These are phyloP conservation scores for Neostethus bicornis DNA, from an alignment of 2,797 vertebrate genomes.

Conservation along the genomic window DNA sequence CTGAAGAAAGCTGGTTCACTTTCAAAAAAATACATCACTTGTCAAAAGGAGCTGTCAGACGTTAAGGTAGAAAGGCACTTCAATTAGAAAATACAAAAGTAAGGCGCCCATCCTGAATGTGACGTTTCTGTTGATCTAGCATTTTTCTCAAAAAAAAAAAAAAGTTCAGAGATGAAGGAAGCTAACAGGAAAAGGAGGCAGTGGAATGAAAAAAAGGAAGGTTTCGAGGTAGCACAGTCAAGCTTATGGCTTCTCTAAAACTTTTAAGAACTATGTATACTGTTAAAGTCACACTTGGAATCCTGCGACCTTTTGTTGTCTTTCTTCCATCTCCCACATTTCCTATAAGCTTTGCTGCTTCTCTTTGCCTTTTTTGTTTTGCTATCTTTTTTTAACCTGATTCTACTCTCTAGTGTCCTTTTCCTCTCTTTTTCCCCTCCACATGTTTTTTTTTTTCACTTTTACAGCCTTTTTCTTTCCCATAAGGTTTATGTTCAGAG, in stretches of 20 bases:
- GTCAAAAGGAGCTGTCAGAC: conserved; percentile 78
- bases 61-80: conserved; percentile 76
- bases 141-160: conserved; percentile 63
- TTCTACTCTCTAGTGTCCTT: conserved; percentile 3
- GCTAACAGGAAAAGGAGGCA: conserved; percentile 4
- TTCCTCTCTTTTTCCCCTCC: not conserved
- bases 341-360: conserved; percentile 2
- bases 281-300: not conserved
- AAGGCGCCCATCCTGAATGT: conserved; percentile 67
- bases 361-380: not conserved
- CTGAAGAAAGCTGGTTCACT: conserved; percentile 75
- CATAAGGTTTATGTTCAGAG: conserved; percentile 64
- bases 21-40: conserved; percentile 78
- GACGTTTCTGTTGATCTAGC: conserved; percentile 77
- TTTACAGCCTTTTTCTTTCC: conserved; percentile 27
- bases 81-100: conserved; percentile 76
- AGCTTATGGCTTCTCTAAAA: conserved; percentile 1
- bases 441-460: conserved; percentile 6
- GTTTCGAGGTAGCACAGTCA: conserved; percentile 10
- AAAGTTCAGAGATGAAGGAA: conserved; percentile 36
- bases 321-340: conserved; percentile 8
- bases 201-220: conserved; percentile 1
- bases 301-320: not conserved
- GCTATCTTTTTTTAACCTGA: conserved; percentile 12
- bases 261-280: not conserved